Percentiles rank a stretch among this genome's conserved stretches.
Evolutionary conservation across 2,113 vertebrate genomes (phyloP).

Genomic region (Solea senegalensis): DNA sequence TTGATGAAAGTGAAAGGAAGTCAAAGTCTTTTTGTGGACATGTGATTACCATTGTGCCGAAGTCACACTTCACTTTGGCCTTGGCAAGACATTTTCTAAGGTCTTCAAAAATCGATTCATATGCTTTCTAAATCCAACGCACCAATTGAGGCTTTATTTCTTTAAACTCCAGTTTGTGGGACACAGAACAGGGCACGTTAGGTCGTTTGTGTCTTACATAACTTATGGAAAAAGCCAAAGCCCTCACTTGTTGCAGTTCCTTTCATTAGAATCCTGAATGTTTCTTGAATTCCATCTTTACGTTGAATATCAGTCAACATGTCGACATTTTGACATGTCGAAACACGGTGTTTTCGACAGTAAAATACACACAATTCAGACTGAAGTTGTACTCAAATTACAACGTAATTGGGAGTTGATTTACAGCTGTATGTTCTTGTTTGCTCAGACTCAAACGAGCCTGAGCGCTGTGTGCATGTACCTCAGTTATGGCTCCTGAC

Average conservation of each 20-base stretch:
- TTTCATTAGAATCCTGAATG: not conserved
- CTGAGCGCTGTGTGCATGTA: too few relatives aligned
- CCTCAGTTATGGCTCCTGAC: too few relatives aligned
- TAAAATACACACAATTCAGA: too few relatives aligned
- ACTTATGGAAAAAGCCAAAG: not conserved
- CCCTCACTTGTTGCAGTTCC: not conserved
- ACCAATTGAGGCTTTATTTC: slow-evolving; percentile 13
- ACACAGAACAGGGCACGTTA: not conserved
- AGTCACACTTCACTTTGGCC: slow-evolving; percentile 38
- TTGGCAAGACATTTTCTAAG: slow-evolving; percentile 38
- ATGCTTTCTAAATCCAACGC: slow-evolving; percentile 6
- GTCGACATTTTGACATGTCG: too few relatives aligned
- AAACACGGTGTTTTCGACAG: too few relatives aligned
- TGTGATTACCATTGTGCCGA: slow-evolving; percentile 26
- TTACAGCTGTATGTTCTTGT: too few relatives aligned
- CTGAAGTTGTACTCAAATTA: too few relatives aligned
- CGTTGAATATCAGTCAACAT: not conserved
- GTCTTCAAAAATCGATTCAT: slow-evolving; percentile 10
- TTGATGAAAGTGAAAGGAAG: slow-evolving; percentile 23
- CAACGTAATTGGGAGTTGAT: too few relatives aligned
- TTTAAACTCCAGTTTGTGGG: not conserved
- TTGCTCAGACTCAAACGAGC: too few relatives aligned
- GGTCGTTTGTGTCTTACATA: not conserved
- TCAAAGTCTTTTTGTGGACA: slow-evolving; percentile 45
- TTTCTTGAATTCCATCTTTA: not conserved